Conservation (phyloP, 1,140 invertebrate genomes). For the Eulimnadia texana region DNA sequence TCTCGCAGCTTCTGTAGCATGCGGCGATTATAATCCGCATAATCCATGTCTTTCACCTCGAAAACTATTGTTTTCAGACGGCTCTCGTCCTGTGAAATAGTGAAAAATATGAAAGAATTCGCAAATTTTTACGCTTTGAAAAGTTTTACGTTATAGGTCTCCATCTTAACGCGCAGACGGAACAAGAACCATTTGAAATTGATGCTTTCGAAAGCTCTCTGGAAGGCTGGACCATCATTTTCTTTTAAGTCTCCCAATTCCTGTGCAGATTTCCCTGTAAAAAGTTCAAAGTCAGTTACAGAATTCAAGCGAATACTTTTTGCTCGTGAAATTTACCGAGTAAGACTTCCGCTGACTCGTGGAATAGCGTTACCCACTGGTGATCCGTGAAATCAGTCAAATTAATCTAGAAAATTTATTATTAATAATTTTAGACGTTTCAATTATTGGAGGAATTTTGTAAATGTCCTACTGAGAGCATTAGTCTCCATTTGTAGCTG, state of each 20-base stretch:
- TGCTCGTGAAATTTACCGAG: conserved; percentile 40
- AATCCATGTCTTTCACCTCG: conserved; percentile 51
- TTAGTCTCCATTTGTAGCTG: conserved; percentile 71
- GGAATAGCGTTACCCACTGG: conserved; percentile 81
- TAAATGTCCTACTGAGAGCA: conserved; percentile 51
- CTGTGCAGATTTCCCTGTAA: conserved; percentile 15
- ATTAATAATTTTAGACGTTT: conserved; percentile 16
- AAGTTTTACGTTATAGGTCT: conserved; percentile 68
- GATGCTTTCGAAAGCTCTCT: conserved; percentile 49
- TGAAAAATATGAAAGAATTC: conserved; percentile 15
- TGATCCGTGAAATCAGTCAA: conserved; percentile 64
- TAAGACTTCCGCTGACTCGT: conserved; percentile 66
- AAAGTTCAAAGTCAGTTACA: conserved; percentile 31
- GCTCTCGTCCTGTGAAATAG: conserved; percentile 55
- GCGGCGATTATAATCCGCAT: conserved; percentile 52
- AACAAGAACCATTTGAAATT: conserved; percentile 67
- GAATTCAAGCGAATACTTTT: conserved; percentile 37
- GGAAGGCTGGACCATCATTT: conserved; percentile 31
- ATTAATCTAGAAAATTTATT: conserved; percentile 40
- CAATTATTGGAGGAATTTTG: conserved; percentile 1
- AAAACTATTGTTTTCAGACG: conserved; percentile 58
- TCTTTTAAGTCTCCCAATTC: conserved; percentile 22
- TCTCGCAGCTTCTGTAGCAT: conserved; percentile 47
- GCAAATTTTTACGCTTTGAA: conserved; percentile 17
- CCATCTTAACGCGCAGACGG: conserved; percentile 68